Evolutionary conservation across 2,888 invertebrate species (phyloP).

Genomic region (Pogonocherus hispidulus): DNA sequence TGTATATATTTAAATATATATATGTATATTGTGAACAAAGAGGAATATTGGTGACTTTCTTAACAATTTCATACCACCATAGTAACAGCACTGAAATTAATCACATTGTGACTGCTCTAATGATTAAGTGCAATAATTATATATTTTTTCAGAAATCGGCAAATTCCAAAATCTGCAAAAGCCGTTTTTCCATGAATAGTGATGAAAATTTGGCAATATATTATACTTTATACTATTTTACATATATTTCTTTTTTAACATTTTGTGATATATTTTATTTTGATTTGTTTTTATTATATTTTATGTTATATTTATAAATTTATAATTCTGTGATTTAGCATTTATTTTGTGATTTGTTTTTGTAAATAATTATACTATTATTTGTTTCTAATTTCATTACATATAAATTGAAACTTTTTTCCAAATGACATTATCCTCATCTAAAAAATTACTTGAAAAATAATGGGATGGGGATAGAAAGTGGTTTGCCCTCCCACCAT

Average conservation of each 20-base stretch:
- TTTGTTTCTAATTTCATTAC: constrained; percentile 34
- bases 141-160: constrained; percentile 59
- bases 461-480: no score
- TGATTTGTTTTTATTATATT: constrained; percentile 19
- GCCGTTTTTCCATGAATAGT: constrained; percentile 52
- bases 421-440: no score
- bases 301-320: constrained; percentile 24
- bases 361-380: constrained; percentile 16
- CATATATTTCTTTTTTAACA: constrained; percentile 20
- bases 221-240: constrained; percentile 27
- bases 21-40: no score
- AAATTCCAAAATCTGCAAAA: constrained; percentile 60
- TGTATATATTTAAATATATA: no score
- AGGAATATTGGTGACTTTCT: no score
- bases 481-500: no score
- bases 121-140: no score
- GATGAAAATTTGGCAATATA: constrained; percentile 10
- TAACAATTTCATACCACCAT: no score
- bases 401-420: no score
- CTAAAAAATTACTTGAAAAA: no score
- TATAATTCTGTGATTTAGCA: constrained; percentile 19
- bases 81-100: no score
- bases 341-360: constrained; percentile 39
- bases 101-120: no score
- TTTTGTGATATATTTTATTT: constrained; percentile 27